Conservation (phyloP, 2,888 invertebrate genomes). For the Caenorhabditis imperialis region DNA sequence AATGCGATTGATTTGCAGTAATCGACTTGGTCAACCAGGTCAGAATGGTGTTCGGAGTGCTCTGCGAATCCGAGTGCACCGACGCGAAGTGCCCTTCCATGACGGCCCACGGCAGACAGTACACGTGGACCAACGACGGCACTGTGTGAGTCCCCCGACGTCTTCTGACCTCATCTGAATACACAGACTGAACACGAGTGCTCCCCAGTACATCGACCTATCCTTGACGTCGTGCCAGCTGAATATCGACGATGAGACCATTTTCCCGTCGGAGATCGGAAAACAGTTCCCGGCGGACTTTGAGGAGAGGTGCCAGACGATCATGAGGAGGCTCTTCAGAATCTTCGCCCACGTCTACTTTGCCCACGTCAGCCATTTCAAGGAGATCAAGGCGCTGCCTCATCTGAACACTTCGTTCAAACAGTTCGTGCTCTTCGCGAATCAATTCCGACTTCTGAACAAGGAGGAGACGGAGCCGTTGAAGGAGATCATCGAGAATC, state of each 20-base stretch:
- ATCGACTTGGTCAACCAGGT: constrained; percentile 84
- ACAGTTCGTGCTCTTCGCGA: constrained; percentile 63
- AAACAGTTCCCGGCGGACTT: constrained; percentile 73
- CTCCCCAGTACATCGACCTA: constrained; percentile 89
- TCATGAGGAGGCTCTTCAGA: constrained; percentile 95
- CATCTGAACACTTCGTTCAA: constrained; percentile 67
- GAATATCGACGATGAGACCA: constrained; percentile 96
- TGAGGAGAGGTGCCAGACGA: constrained; percentile 91
- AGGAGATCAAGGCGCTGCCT: constrained; percentile 58
- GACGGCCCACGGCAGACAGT: constrained; percentile 99
- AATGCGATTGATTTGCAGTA: constrained; percentile 48
- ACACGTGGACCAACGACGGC: constrained; percentile 99
- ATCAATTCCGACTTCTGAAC: constrained; percentile 57
- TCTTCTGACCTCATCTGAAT: neutral
- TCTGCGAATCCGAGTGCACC: constrained; percentile 91
- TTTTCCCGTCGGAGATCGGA: constrained; percentile 81
- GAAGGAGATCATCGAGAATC: constrained; percentile 46
- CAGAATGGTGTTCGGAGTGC: constrained; percentile 98
- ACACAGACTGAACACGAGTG: constrained; percentile 55
- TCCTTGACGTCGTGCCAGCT: constrained; percentile 99
- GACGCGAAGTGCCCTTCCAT: constrained; percentile 87
- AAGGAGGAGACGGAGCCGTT: constrained; percentile 56
- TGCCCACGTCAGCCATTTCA: constrained; percentile 87
- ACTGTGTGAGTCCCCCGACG: constrained; percentile 82
- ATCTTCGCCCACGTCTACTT: constrained; percentile 99